Evolutionary conservation across 2,888 invertebrate genomes (phyloP), one percentile per base, ranked within the genome.

Genomic region (Lithophane ornitopus): DNA sequence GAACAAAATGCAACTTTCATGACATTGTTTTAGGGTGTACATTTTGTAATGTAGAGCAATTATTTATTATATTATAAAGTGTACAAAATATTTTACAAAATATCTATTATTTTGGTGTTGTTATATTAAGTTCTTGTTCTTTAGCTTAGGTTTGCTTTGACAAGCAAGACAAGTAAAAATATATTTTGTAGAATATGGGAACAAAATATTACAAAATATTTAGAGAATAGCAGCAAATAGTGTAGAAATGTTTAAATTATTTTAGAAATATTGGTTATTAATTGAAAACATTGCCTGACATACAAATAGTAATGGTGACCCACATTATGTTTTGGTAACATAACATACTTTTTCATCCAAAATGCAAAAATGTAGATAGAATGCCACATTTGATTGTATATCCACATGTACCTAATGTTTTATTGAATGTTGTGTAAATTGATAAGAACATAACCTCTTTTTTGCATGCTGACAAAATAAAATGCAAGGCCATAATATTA

Each of bases 391-490:
- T 73, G 7, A 69, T 67, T 67, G 39, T 78, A 73, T 66, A 78
- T 86, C 76, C 83, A 78, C 63, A 66, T 81, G 75, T 85, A 34
- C 34, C 34, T 34, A 75, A 80, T 86, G 59, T 81, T 76, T 73
- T 66, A 78, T 78, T 82, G 79, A 85, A 80, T 82, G 79, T 83
- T 83, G 67, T 76, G 71, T 58, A 65, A 68, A 78, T 39, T 87
- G 85, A 86, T 87, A 86, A 86, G 78, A 84, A 88, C 89, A 89
- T 92, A 92, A 92, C 91, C 91, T 91, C 86, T 76, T 76, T 76
- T 74, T 78, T 81, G 65, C 89, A 89, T 89, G 89, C 87, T 89
- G 81, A 67, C 81, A 87, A 77, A 80, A 80, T 84, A 74, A 84
- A 85, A 70, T 85, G 78, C 87, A 87, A 88, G 85, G 88, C 77